Evolutionary conservation across 2,888 invertebrate species (phyloP).

Genomic region (Thymelicus lineola): DNA sequence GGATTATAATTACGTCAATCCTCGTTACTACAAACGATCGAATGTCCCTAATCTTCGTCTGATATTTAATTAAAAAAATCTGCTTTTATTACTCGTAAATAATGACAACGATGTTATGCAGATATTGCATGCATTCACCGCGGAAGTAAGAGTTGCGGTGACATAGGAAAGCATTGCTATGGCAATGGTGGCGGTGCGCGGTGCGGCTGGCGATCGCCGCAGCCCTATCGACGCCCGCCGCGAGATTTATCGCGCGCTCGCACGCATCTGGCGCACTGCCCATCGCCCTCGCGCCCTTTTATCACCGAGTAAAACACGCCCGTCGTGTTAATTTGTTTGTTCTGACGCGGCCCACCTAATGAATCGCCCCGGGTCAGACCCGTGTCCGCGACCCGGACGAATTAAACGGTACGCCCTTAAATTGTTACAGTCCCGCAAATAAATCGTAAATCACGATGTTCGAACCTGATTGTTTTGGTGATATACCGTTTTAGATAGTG

Average conservation of each 20-base stretch:
- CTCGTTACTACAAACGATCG: too few relatives aligned
- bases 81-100: too few relatives aligned
- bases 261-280: slow-evolving; percentile 77
- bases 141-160: neutral
- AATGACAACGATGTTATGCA: neutral
- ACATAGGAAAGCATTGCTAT: slow-evolving; percentile 41
- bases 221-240: slow-evolving; percentile 51
- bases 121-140: neutral
- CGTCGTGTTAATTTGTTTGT: slow-evolving; percentile 83
- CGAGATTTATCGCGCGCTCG: slow-evolving; percentile 72
- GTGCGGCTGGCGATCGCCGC: slow-evolving; percentile 30
- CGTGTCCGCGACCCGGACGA: slow-evolving; percentile 64
- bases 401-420: slow-evolving; percentile 79
- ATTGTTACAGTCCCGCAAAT: slow-evolving; percentile 72
- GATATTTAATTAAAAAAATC: too few relatives aligned
- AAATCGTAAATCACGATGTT: slow-evolving; percentile 73
- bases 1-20: too few relatives aligned
- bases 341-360: slow-evolving; percentile 81
- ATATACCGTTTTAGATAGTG: slow-evolving; percentile 24
- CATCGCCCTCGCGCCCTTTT: slow-evolving; percentile 79
- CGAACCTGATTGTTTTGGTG: slow-evolving; percentile 38
- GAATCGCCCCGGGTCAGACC: slow-evolving; percentile 80
- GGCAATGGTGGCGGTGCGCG: slow-evolving; percentile 40
- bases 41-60: too few relatives aligned
- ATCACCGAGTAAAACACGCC: slow-evolving; percentile 80